Evolutionary conservation across 2,797 vertebrate species (phyloP), one percentile per base, ranked within the genome.

Genomic region (Propithecus perrieri): DNA sequence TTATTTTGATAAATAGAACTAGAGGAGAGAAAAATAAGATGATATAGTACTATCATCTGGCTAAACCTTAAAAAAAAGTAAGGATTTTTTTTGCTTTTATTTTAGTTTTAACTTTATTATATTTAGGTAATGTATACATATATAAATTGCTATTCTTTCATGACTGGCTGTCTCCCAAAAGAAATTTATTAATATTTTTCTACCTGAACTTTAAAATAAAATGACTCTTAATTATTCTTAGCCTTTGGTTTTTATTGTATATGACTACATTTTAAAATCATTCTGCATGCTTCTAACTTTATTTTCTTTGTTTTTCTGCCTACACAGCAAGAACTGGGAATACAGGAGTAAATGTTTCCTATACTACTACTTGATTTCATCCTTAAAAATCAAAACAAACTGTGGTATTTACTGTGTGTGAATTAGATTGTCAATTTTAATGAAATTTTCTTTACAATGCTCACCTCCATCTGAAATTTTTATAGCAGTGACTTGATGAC

Each of bases 281-380:
- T 38, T 55, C 69, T 61, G 83, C 96, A 72, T 91, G 4, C 96
- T 98, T 98, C 98, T 99, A 98, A 99, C 85, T 43, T 93, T 95
- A 95, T 98, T 97, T 86, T 97, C 96, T 98, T 98, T 98, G 92
- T 98, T 98, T 98, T 98, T 97, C 98, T 97, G 98, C 98, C 98
- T 99, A 99, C 98, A 99, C 99, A 99, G 99, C 99, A 98, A 98
- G 99, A 99, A 97, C 99, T 99, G 99, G 99, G 99, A 95, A 92
- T 99, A 98, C 98, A 50, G 96, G 98, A 98, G 98, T 98, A 98
- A 98, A 97, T 98, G 14, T 97, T 98, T 98, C 97, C 94, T 95
- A 35, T 98, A 84, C 98, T 98, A 96, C 96, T 98, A 95, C 94
- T 97, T 95, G 96, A 41, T 98, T 97, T 97, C 96, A 97, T 98